A percentile compares a stretch with the other conserved stretches of the same genome.
phyloP scores from a whole-genome alignment of 2,797 vertebrate species.

The Sebastes wilsoni region DNA sequence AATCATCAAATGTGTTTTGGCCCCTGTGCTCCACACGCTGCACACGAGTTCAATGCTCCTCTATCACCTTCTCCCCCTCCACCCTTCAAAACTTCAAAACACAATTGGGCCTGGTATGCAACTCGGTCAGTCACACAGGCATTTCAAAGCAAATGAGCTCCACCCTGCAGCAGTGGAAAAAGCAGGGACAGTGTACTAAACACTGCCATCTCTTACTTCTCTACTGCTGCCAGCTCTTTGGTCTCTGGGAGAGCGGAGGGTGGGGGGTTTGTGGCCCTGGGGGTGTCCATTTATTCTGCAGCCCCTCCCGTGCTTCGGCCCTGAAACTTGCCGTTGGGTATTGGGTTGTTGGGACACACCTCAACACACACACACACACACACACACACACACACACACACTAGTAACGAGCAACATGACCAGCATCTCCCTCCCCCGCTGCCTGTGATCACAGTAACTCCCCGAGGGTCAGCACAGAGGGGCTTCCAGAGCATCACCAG shows the following conservation, averaged over 20 bases:
- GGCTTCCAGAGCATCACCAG: conserved; percentile 50
- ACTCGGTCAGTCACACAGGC: conserved; percentile 60
- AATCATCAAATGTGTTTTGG: conserved; percentile 14
- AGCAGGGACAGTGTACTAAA: conserved; percentile 31
- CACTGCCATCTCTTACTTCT: conserved; percentile 56
- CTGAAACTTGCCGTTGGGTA: conserved; percentile 61
- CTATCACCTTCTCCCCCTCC: conserved; percentile 15
- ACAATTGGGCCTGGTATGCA: conserved; percentile 55
- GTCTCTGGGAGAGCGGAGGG: conserved; percentile 31
- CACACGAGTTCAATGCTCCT: background rate
- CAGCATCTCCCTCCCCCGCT: conserved; percentile 28
- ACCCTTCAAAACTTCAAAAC: conserved; percentile 30
- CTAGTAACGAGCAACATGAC: conserved; percentile 3
- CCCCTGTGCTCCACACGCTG: conserved; percentile 1
- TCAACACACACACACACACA: conserved; percentile 16
- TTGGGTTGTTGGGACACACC: conserved; percentile 58
- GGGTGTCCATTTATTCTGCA: conserved; percentile 60
- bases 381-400: conserved; percentile 7
- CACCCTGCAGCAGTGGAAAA: conserved; percentile 68
- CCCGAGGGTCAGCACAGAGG: conserved; percentile 54
- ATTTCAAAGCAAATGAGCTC: conserved; percentile 78
- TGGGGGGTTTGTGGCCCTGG: conserved; percentile 30
- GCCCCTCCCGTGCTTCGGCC: conserved; percentile 32
- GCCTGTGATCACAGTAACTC: conserved; percentile 56
- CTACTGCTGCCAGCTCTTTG: conserved; percentile 51